Evolutionary conservation across 1,140 invertebrate genomes (phyloP).

Genomic region (Acyrthosiphon pisum): DNA sequence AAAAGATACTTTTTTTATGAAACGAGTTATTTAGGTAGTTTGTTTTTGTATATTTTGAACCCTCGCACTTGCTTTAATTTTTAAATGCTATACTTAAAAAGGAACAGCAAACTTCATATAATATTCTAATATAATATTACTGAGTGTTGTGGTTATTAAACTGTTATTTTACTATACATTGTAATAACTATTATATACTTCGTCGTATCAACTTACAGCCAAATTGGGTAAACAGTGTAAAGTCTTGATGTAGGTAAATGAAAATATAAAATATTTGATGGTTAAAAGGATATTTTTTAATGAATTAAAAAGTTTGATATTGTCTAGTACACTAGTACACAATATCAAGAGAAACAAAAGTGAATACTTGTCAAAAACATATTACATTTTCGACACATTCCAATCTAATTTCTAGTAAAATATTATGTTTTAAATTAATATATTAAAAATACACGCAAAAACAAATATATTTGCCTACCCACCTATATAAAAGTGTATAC

Average conservation of each 20-base stretch:
- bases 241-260: background rate
- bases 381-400: background rate
- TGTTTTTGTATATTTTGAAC: background rate
- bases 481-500: background rate
- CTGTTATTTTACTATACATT: background rate
- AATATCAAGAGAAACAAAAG: background rate
- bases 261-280: background rate
- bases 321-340: no score
- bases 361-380: background rate
- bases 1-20: background rate
- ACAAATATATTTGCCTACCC: background rate
- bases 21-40: background rate
- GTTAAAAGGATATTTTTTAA: background rate
- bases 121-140: background rate
- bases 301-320: conserved; percentile 2
- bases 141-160: background rate
- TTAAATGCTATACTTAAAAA: background rate
- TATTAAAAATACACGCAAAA: background rate
- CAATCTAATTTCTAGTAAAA: background rate
- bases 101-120: background rate
- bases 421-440: background rate
- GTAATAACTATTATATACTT: background rate
- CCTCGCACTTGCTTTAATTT: background rate
- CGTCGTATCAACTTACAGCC: background rate
- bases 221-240: background rate